Evolutionary conservation across 2,113 vertebrate genomes (phyloP).

Genomic region (Bufo bufo): DNA sequence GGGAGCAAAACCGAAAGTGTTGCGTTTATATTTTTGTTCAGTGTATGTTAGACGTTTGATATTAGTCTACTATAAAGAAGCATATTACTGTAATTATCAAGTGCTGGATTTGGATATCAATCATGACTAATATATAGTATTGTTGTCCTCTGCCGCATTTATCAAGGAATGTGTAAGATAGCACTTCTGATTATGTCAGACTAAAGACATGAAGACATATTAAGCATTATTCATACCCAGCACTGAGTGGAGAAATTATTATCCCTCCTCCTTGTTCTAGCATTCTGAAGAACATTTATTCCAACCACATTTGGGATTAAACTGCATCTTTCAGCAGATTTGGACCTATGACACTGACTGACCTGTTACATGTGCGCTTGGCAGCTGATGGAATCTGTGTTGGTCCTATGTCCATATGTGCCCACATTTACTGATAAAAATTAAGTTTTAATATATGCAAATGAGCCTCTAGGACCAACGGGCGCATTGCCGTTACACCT

Average conservation of each 20-base stretch:
- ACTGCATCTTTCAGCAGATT: no score
- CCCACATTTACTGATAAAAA: no score
- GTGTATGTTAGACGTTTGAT: neutral
- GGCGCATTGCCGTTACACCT: no score
- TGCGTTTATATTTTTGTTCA: no score
- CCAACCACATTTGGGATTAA: neutral
- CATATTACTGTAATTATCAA: conserved; percentile 13
- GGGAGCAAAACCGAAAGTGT: no score
- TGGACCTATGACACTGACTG: no score
- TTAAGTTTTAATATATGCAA: no score
- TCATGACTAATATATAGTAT: conserved; percentile 5
- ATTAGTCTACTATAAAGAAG: neutral
- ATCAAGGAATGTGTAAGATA: neutral
- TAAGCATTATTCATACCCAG: neutral
- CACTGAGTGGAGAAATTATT: neutral
- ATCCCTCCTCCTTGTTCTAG: neutral
- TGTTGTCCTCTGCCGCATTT: neutral
- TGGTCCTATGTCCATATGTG: no score
- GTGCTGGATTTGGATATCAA: neutral
- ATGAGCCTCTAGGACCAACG: no score
- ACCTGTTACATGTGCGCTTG: no score
- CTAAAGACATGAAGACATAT: neutral
- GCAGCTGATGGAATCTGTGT: no score
- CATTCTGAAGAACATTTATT: neutral
- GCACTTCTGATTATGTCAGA: neutral